Base-by-base conservation (phyloP, 2,797 vertebrate genomes). In the Myotis myotis region DNA sequence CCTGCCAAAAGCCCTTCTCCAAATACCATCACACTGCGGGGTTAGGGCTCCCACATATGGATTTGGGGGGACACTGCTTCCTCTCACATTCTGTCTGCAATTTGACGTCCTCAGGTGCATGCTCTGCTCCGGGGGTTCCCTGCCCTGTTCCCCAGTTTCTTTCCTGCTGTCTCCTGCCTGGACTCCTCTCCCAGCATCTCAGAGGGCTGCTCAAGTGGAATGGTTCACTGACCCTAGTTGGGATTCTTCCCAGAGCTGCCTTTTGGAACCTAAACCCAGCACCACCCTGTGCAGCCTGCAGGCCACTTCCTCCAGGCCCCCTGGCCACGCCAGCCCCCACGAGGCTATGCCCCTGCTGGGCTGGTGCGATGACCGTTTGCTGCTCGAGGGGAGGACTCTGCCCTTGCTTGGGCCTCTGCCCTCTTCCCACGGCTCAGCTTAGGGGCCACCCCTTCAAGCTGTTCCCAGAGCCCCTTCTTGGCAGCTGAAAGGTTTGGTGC, bases 291-390 rank as follows among this genome's bases (percentile, higher is more conserved):
- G 13, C 3, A 30, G 57, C 36, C 74, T 51, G 51, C 20, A 2
- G 25, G 33, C 83, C 3, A 0, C 15, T 8, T 2, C 11, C 15
- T 22, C 6, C 25, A 16, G 33, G 60, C 47, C 6, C 38, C 2
- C 3, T 11, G 38, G 68, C 78, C 19, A 2, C 0, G 12, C 30
- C 57, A 9, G 51, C 38, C 38, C 17, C n/a, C 13, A 2, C 36
- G 25, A n/a, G 1, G 0, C 17, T 2, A 8, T 2, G 51, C 47
- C 44, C 86, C 41, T 23, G 0, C 22, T 1, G 25, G 38, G 33
- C 33, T 13, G 3, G 22, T 4, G 10, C 15, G 3, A 8, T 22
- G 6, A 22, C 53, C 16, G 9, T 51, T 28, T 1, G 0, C 3
- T 19, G 22, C 13, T 47, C 8, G 15, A 41, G 11, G 25, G 22